Percentiles rank a stretch among this genome's conserved stretches.
These are phyloP conservation scores for Melipona quadrifasciata DNA, from an alignment of 1,140 invertebrate genomes.

Conservation along the genomic window DNA sequence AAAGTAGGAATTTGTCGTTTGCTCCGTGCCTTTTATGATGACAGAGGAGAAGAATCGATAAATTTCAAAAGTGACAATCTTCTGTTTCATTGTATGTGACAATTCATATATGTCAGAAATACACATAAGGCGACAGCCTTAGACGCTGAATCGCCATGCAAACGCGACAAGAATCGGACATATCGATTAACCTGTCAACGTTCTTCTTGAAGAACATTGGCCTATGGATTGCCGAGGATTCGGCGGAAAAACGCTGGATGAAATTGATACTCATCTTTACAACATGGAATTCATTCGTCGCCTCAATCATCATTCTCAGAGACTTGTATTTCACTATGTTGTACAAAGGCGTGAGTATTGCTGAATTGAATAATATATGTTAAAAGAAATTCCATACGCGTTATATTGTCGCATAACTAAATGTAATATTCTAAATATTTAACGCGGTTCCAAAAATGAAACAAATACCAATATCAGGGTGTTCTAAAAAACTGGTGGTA, in stretches of 20 bases:
- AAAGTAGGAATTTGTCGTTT: too few relatives aligned
- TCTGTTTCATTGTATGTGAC: not conserved
- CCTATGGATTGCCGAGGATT: conserved; percentile 40
- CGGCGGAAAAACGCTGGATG: not conserved
- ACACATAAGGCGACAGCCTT: not conserved
- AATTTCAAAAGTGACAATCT: too few relatives aligned
- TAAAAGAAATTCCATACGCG: not conserved
- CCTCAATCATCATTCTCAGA: not conserved
- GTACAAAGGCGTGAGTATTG: conserved; percentile 52
- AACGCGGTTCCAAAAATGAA: too few relatives aligned
- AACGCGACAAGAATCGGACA: not conserved
- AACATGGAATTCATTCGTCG: not conserved
- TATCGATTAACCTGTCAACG: conserved; percentile 41
- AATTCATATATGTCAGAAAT: not conserved
- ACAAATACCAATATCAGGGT: too few relatives aligned
- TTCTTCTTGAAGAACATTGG: conserved; percentile 54
- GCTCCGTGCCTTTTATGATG: too few relatives aligned
- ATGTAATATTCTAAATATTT: not conserved
- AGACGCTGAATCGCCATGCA: not conserved
- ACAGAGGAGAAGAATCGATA: too few relatives aligned
- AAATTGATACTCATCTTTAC: conserved; percentile 31
- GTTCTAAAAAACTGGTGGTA: too few relatives aligned
- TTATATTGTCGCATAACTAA: not conserved
- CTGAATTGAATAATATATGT: not conserved
- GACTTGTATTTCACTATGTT: conserved; percentile 47